Base-by-base conservation (phyloP, 2,888 invertebrate species). In the Julus scanicus region DNA sequence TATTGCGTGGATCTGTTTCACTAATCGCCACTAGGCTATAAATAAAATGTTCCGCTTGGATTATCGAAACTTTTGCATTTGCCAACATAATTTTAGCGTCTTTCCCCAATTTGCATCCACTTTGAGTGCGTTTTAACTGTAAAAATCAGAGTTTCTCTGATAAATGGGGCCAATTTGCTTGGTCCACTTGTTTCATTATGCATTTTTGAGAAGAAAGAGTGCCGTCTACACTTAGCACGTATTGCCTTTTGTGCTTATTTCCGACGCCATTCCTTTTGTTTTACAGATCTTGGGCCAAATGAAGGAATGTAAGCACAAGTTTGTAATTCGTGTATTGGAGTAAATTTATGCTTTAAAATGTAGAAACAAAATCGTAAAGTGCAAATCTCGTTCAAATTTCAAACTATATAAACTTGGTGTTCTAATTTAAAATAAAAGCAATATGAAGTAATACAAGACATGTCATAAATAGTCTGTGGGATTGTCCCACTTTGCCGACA, bases 31-130 rank as follows among this genome's bases (percentile, higher is more conserved):
- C 3, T 8, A n/a, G 63, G n/a, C 63, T 63, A 63, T 63, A 63
- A 63, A 63, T 63, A 20, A 63, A 63, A 63, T n/a, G 63, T 63
- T 63, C 63, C 63, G 63, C 63, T 63, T 63, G n/a, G 63, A 63
- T 63, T 20, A 20, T 63, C 63, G 20, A 63, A 63, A 63, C n/a
- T 63, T 63, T n/a, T 63, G 63, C n/a, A 63, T 20, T 63, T 63
- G 63, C 63, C 20, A n/a, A 20, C 20, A 15, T 53, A 13, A 53
- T 53, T 53, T 53, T 15, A 4, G 4, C 15, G 13, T 20, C 20
- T 63, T 20, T 6, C 63, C n/a, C 20, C n/a, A 63, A 63, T 63
- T 63, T 63, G 9, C 63, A 63, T 20, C 20, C 63, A 63, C 20
- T 20, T 63, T 20, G 20, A 63, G 63, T 1, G 63, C 63, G 20